A percentile compares a stretch with the other conserved stretches of the same genome.
Evolutionary conservation across 2,888 invertebrate species (phyloP).

Genomic region (Megaustenia siamemsis): DNA sequence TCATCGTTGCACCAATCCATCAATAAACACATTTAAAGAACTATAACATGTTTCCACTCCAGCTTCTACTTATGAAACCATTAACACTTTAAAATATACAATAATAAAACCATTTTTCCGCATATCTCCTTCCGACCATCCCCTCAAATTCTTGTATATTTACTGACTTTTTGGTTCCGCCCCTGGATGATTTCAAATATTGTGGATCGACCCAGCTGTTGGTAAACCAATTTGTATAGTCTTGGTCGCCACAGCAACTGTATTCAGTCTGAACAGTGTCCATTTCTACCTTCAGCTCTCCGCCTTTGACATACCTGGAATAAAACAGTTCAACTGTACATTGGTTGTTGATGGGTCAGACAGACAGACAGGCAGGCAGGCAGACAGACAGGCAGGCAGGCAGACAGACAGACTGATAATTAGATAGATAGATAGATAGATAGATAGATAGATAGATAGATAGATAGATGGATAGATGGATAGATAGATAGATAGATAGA

Average conservation of each 20-base stretch:
- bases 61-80: too few relatives aligned
- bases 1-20: too few relatives aligned
- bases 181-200: constrained; percentile 54
- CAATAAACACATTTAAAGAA: too few relatives aligned
- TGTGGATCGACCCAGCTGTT: constrained; percentile 69
- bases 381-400: neutral
- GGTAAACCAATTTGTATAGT: constrained; percentile 76
- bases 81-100: too few relatives aligned
- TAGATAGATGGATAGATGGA: too few relatives aligned
- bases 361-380: neutral
- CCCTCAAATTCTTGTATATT: neutral
- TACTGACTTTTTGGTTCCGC: constrained; percentile 37
- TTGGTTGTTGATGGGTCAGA: too few relatives aligned
- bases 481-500: too few relatives aligned
- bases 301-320: constrained; percentile 64
- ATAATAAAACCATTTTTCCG: too few relatives aligned
- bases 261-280: constrained; percentile 74
- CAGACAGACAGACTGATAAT: neutral
- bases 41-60: too few relatives aligned
- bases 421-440: neutral
- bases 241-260: constrained; percentile 74
- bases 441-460: too few relatives aligned
- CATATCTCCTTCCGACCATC: too few relatives aligned
- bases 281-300: constrained; percentile 67
- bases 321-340: too few relatives aligned